phyloP scores from a whole-genome alignment of 2,113 vertebrate genomes.

The Rhabdornis inornatus region DNA sequence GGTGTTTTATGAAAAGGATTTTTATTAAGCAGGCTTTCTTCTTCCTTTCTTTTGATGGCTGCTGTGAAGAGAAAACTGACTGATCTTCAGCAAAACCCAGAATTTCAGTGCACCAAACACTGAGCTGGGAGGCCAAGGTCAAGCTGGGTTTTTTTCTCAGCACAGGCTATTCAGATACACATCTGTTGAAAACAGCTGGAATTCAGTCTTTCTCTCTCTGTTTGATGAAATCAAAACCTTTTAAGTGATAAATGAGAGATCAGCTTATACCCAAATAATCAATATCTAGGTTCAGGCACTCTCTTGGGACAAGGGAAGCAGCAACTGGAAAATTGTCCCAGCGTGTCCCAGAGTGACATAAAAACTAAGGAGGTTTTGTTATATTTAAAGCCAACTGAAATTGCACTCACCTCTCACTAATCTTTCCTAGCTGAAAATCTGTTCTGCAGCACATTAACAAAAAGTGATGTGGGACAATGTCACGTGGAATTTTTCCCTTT shows the following conservation, averaged over 20 bases:
- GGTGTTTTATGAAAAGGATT: constrained; percentile 8
- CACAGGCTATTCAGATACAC: not conserved
- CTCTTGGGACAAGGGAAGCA: not conserved
- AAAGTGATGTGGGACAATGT: not conserved
- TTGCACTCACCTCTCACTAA: not conserved
- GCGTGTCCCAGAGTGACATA: not conserved
- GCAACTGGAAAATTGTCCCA: not conserved
- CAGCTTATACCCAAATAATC: not conserved
- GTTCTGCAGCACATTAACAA: not conserved
- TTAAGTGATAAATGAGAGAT: not conserved
- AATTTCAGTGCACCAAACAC: not conserved
- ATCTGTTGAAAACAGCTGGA: not conserved
- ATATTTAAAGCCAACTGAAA: not conserved
- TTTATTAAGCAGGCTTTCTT: constrained; percentile 33
- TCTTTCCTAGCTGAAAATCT: not conserved
- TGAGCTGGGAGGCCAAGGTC: constrained; percentile 16
- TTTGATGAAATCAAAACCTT: constrained; percentile 32
- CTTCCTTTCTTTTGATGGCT: constrained; percentile 37
- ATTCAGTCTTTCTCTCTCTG: not conserved
- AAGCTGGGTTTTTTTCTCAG: not conserved
- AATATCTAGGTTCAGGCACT: not conserved
- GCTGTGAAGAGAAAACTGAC: constrained; percentile 23
- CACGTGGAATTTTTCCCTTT: not conserved
- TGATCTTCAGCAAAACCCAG: constrained; percentile 43
- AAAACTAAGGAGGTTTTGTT: not conserved